Evolutionary conservation across 2,797 vertebrate genomes (phyloP).

Genomic region (Apodemus agrarius): DNA sequence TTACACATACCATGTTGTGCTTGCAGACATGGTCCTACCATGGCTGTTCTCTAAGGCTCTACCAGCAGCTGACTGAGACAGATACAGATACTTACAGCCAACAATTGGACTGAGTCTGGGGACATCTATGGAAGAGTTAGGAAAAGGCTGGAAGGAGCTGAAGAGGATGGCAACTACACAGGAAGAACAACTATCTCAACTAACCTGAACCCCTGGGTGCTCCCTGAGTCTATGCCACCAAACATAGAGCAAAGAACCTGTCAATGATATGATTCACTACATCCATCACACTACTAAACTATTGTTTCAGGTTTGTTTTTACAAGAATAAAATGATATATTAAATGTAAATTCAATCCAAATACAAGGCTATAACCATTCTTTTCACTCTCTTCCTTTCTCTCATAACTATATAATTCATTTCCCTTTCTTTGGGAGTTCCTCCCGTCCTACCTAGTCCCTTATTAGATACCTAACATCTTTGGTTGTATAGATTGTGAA

Average conservation of each 20-base stretch:
- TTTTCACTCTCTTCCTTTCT: not conserved
- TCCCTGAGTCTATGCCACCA: not conserved
- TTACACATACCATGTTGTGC: not conserved
- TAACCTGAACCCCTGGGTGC: not conserved
- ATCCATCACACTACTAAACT: not conserved
- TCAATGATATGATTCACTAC: not conserved
- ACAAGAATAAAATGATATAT: not conserved
- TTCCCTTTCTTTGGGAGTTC: not conserved
- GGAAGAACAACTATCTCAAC: not conserved
- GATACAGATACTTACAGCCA: not conserved
- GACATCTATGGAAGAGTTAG: not conserved
- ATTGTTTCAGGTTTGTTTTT: not conserved
- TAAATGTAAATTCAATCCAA: not conserved
- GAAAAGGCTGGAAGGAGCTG: not conserved
- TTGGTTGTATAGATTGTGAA: not conserved
- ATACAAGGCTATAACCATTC: not conserved
- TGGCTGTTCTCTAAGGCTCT: not conserved
- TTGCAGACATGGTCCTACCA: not conserved
- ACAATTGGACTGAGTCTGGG: not conserved
- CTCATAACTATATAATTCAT: no score
- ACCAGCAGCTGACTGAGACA: not conserved
- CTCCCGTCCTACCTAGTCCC: not conserved
- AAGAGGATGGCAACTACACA: not conserved
- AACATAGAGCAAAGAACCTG: not conserved
- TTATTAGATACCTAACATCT: not conserved